Percentiles rank a stretch among this genome's conserved stretches.
phyloP scores from a whole-genome alignment of 2,113 vertebrate genomes.

The Lonchura striata region DNA sequence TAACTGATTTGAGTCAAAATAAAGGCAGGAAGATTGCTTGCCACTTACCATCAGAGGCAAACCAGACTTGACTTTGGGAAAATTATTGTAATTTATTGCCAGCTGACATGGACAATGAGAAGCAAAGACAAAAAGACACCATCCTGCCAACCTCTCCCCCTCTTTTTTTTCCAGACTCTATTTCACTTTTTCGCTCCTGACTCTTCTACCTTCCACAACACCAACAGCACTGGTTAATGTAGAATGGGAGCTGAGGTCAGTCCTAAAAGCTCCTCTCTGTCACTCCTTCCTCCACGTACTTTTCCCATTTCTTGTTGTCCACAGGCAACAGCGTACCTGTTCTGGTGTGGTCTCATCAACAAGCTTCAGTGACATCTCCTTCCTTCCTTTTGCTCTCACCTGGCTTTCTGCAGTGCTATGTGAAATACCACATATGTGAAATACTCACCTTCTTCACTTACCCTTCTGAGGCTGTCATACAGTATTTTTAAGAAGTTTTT shows the following conservation, averaged over 20 bases:
- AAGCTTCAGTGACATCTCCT: neutral
- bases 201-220: neutral
- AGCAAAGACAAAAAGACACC: neutral
- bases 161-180: neutral
- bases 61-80: neutral
- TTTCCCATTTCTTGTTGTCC: neutral
- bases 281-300: neutral
- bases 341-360: neutral
- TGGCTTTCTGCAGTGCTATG: neutral
- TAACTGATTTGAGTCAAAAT: neutral
- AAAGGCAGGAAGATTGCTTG: neutral
- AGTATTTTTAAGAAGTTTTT: neutral
- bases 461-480: neutral
- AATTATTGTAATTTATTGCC: neutral
- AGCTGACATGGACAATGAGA: neutral
- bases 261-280: neutral
- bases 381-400: neutral
- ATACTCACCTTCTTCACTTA: neutral
- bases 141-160: fast-evolving
- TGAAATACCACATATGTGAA: neutral
- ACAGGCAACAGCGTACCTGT: fast-evolving
- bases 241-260: neutral
- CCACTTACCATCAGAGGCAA: neutral
- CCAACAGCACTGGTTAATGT: neutral
- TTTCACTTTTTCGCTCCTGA: neutral